Percentiles rank a stretch among this genome's conserved stretches.
These are phyloP conservation scores for Gallinago solitaria DNA, from an alignment of 2,797 vertebrate genomes.

Conservation along the genomic window DNA sequence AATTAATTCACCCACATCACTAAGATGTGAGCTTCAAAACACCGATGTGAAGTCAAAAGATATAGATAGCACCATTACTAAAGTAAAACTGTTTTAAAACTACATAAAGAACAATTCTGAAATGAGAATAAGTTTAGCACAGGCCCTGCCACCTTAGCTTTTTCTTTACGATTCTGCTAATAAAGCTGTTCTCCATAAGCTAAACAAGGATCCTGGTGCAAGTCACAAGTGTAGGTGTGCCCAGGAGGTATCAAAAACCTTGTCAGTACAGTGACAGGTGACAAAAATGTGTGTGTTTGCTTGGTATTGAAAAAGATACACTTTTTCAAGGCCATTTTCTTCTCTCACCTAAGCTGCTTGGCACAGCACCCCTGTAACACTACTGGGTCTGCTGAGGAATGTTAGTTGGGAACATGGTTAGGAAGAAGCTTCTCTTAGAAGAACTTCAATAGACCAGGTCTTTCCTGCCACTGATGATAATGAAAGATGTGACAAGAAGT, in stretches of 20 bases:
- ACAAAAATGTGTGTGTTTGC: not conserved
- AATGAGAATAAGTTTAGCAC: not conserved
- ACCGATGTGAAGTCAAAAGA: not conserved
- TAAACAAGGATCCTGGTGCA: not conserved
- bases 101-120: not conserved
- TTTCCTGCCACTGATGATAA: not conserved
- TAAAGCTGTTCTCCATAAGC: rapidly evolving
- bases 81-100: not conserved
- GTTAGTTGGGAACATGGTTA: too few relatives aligned
- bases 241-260: not conserved
- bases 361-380: not conserved
- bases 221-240: not conserved
- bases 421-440: not conserved
- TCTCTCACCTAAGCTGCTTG: not conserved
- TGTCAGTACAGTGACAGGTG: not conserved
- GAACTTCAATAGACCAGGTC: not conserved
- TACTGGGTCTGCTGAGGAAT: not conserved
- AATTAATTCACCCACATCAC: not conserved
- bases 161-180: not conserved
- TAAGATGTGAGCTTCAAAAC: not conserved
- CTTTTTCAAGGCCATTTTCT: not conserved
- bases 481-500: not conserved
- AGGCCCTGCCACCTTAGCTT: not conserved
- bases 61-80: not conserved
- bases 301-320: not conserved